Conservation (phyloP, 2,888 invertebrate species). For the Suillia variegata region DNA sequence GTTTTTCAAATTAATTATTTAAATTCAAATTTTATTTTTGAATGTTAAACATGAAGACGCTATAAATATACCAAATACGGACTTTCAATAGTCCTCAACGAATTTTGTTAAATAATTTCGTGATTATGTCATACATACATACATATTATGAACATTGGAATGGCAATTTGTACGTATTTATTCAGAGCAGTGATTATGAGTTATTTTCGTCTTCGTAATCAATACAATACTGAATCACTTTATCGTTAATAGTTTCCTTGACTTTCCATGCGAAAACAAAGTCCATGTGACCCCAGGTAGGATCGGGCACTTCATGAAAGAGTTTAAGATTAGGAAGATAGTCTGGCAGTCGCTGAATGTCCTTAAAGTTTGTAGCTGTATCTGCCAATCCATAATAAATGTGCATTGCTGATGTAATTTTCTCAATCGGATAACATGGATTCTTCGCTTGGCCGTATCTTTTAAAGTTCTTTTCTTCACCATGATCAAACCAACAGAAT, state of each 20-base stretch:
- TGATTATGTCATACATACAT: too few relatives aligned
- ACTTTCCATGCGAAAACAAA: constrained; percentile 48
- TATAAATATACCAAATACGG: too few relatives aligned
- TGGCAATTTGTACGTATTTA: too few relatives aligned
- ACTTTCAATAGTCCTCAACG: too few relatives aligned
- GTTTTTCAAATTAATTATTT: too few relatives aligned
- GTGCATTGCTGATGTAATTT: constrained; percentile 41
- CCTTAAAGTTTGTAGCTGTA: constrained; percentile 39
- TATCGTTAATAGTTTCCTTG: constrained; percentile 43
- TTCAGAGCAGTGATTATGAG: too few relatives aligned
- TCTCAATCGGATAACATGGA: constrained; percentile 42
- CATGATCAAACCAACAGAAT: constrained; percentile 46
- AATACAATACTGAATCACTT: constrained; percentile 34
- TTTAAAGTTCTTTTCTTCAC: constrained; percentile 36
- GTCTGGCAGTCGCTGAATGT: constrained; percentile 36
- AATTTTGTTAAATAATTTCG: too few relatives aligned
- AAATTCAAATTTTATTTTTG: too few relatives aligned
- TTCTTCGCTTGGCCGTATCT: constrained; percentile 37
- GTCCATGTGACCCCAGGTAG: constrained; percentile 52
- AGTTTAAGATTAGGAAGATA: constrained; percentile 36
- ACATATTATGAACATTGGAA: too few relatives aligned
- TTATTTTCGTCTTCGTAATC: constrained; percentile 35
- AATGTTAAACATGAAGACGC: too few relatives aligned
- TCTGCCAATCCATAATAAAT: constrained; percentile 44
- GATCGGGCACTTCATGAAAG: constrained; percentile 39